These are phyloP conservation scores for Drosophila kanekoi DNA, from an alignment of 2,888 invertebrate genomes.

Conservation along the genomic window DNA sequence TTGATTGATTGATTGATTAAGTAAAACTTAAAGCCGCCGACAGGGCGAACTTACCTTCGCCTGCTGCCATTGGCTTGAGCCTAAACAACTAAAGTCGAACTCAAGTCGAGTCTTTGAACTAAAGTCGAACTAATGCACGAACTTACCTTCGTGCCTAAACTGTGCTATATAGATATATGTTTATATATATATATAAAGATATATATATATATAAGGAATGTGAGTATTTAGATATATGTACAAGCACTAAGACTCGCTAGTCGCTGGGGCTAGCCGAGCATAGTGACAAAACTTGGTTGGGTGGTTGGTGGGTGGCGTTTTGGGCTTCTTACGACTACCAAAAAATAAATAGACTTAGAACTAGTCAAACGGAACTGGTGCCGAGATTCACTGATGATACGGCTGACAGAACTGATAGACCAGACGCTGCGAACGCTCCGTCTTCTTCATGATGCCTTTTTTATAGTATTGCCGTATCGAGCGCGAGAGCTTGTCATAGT, in stretches of 20 bases:
- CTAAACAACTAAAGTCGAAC: constrained; percentile 48
- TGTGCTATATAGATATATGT: constrained; percentile 15
- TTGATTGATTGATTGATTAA: constrained; percentile 58
- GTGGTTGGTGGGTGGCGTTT: constrained; percentile 25
- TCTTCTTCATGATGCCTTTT: constrained; percentile 99
- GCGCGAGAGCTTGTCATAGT: constrained; percentile 99
- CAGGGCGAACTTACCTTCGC: constrained; percentile 78
- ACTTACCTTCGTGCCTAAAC: constrained; percentile 75
- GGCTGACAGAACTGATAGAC: constrained; percentile 99
- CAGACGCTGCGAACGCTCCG: constrained; percentile 97
- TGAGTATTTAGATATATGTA: constrained; percentile 52
- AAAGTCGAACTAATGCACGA: constrained; percentile 65
- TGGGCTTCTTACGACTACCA: constrained; percentile 52
- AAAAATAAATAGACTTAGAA: constrained; percentile 70
- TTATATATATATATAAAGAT: constrained; percentile 12
- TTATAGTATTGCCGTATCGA: constrained; percentile 99
- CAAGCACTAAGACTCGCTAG: constrained; percentile 71
- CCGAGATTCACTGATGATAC: constrained; percentile 90
- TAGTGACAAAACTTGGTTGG: constrained; percentile 45
- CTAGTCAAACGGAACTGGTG: constrained; percentile 29
- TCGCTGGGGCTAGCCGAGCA: constrained; percentile 66
- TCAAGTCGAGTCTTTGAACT: constrained; percentile 21
- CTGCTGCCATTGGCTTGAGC: constrained; percentile 55
- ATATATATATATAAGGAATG: constrained; percentile 21
- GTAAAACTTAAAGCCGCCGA: constrained; percentile 66